These are phyloP conservation scores for Poeciliopsis turrubarensis DNA, from an alignment of 2,113 vertebrate species.

Conservation along the genomic window DNA sequence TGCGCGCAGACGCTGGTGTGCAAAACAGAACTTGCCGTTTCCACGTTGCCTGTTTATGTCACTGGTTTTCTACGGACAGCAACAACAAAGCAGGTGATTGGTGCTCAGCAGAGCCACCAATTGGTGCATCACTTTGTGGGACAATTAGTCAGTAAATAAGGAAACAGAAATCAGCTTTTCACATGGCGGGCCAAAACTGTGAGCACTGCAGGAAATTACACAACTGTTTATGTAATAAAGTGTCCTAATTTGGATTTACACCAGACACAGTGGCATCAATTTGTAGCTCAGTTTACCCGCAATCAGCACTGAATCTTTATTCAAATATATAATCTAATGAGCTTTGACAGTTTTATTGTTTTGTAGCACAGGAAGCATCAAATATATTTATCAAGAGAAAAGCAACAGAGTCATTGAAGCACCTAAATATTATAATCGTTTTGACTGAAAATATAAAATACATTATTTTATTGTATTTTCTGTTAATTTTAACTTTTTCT, in stretches of 20 bases:
- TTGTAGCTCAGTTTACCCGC: background rate
- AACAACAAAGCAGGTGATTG: conserved; percentile 27
- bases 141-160: conserved; percentile 56
- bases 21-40: conserved; percentile 7
- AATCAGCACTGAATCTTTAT: background rate
- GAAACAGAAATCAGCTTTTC: conserved; percentile 22
- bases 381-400: no score
- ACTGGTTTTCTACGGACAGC: conserved; percentile 37
- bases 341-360: no score
- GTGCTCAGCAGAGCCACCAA: conserved; percentile 31
- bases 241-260: background rate
- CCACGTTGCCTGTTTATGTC: conserved; percentile 33
- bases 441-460: no score
- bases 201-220: background rate
- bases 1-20: conserved; percentile 1
- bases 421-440: no score
- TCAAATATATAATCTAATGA: no score
- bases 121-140: conserved; percentile 20
- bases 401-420: no score
- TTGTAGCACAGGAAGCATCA: no score
- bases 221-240: background rate
- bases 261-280: background rate
- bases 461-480: no score
- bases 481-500: no score
- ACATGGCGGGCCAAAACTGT: conserved; percentile 12